phyloP scores from a whole-genome alignment of 2,113 vertebrate species.

The Dromaius novaehollandiae region DNA sequence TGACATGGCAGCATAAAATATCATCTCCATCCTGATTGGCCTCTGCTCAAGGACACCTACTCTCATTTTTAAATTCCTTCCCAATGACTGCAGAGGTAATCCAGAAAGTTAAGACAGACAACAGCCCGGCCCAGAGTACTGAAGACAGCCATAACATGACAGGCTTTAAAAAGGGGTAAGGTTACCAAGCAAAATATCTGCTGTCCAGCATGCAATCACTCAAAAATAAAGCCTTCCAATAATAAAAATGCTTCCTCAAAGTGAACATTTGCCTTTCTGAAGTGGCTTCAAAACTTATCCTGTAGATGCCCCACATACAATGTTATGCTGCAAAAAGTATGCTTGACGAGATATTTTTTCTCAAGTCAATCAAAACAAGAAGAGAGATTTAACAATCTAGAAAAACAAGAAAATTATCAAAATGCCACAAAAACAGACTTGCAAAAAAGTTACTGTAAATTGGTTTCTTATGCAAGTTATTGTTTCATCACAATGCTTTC shows the following conservation, averaged over 20 bases:
- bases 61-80: neutral
- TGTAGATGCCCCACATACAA: neutral
- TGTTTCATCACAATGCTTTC: neutral
- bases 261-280: neutral
- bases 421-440: neutral
- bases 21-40: neutral
- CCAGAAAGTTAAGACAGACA: neutral
- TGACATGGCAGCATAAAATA: neutral
- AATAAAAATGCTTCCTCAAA: neutral
- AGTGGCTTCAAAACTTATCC: neutral
- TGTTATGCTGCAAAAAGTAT: neutral
- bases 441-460: neutral
- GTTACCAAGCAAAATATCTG: neutral
- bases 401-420: neutral
- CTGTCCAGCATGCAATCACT: neutral
- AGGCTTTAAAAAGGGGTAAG: neutral
- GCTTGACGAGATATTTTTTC: neutral
- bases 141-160: neutral
- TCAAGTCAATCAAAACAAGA: neutral
- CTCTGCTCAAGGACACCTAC: neutral
- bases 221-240: neutral
- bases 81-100: neutral
- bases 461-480: neutral
- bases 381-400: neutral
- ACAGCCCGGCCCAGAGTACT: neutral